phyloP scores from a whole-genome alignment of 1,140 invertebrate genomes.

The Drosophila chauvacae region DNA sequence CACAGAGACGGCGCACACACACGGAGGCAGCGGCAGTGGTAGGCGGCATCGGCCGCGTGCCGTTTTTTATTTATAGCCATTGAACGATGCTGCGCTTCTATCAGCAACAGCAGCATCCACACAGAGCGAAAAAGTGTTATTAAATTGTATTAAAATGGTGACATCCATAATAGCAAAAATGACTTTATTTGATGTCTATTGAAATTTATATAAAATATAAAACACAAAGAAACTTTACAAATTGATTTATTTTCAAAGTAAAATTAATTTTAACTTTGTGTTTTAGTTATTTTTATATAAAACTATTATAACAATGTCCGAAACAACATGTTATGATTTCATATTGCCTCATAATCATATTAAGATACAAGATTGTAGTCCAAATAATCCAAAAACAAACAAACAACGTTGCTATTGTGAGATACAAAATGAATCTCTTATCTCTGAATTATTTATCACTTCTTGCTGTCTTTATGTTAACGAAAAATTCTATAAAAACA shows the following conservation, averaged over 20 bases:
- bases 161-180: no score
- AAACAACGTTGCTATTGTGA: neutral
- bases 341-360: neutral
- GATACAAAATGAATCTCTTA: neutral
- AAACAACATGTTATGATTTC: neutral
- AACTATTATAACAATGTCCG: neutral
- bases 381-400: neutral
- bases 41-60: slow-evolving; percentile 58
- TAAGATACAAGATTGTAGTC: neutral
- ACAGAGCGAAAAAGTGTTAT: neutral
- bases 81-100: slow-evolving; percentile 53
- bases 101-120: slow-evolving; percentile 30
- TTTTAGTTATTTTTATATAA: neutral
- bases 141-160: neutral
- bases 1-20: slow-evolving; percentile 28
- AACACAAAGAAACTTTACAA: neutral
- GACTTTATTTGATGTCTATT: no score
- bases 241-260: no score
- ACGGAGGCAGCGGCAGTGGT: slow-evolving; percentile 13
- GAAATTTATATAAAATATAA: neutral
- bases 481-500: neutral
- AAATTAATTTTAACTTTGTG: no score
- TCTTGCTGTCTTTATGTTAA: neutral
- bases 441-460: neutral
- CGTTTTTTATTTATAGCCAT: slow-evolving; percentile 76